phyloP scores from a whole-genome alignment of 1,140 invertebrate genomes.

The Drosophila lowei region DNA sequence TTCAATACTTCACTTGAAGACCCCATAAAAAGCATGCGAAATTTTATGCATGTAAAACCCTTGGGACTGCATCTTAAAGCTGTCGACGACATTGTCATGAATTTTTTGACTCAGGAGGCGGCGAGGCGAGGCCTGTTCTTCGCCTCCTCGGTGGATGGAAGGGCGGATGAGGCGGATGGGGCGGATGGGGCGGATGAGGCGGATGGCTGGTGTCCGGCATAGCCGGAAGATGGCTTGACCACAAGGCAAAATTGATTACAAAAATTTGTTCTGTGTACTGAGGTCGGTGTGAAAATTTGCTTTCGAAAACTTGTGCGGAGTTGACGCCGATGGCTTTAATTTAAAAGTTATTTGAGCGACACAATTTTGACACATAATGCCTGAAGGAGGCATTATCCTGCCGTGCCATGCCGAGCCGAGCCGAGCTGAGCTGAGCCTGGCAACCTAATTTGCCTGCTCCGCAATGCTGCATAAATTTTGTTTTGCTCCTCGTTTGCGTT shows the following conservation, averaged over 20 bases:
- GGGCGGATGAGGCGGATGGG: no score
- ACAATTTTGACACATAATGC: conserved; percentile 76
- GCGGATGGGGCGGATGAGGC: background rate
- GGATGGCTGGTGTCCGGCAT: background rate
- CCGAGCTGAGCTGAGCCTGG: conserved; percentile 1
- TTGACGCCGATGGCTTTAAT: conserved; percentile 67
- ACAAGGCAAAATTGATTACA: conserved; percentile 79
- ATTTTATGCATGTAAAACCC: conserved; percentile 38
- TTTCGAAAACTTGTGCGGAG: conserved; percentile 41
- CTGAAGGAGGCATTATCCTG: conserved; percentile 48
- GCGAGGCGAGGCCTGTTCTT: conserved; percentile 1
- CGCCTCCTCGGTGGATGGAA: background rate
- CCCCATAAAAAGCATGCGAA: conserved; percentile 8
- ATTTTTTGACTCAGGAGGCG: conserved; percentile 50
- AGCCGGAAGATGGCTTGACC: conserved; percentile 50
- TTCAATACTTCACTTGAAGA: conserved; percentile 7
- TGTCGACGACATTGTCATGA: conserved; percentile 30
- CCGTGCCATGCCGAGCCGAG: background rate
- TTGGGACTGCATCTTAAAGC: conserved; percentile 46
- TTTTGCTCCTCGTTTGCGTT: conserved; percentile 46
- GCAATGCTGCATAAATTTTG: conserved; percentile 61
- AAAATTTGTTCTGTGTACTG: conserved; percentile 53
- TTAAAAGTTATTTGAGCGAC: conserved; percentile 81
- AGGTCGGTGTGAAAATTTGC: conserved; percentile 59
- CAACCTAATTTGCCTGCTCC: conserved; percentile 70